Evolutionary conservation across 2,113 vertebrate species (phyloP).

Genomic region (Suncus etruscus): DNA sequence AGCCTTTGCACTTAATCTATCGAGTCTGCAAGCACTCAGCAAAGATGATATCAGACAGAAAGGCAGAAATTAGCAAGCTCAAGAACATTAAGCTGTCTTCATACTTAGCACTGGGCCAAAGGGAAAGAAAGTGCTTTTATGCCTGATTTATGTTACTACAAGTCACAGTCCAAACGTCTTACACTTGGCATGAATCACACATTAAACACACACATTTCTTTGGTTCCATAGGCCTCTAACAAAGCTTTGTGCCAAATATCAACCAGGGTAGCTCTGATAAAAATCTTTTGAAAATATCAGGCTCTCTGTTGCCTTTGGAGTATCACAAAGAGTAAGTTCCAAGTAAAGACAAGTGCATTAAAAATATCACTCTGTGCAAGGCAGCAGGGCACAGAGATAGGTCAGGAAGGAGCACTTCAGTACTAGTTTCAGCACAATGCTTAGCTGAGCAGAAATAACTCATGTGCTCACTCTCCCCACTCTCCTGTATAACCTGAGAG

Average conservation of each 20-base stretch:
- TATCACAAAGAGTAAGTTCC: not conserved
- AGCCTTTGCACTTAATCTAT: not conserved
- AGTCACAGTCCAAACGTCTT: constrained; percentile 3
- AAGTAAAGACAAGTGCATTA: not conserved
- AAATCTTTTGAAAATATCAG: constrained; percentile 43
- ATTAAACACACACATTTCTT: constrained; percentile 2
- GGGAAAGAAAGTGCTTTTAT: not conserved
- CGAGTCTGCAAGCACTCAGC: not conserved
- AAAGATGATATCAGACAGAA: constrained; percentile 20
- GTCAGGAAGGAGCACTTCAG: not conserved
- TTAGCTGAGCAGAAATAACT: not conserved
- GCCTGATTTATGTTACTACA: not conserved
- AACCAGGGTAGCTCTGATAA: constrained; percentile 31
- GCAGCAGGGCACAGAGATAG: not conserved
- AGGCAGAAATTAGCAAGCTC: not conserved
- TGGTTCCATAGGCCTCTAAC: not conserved
- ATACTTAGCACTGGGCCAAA: not conserved
- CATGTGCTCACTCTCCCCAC: not conserved
- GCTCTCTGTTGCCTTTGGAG: constrained; percentile 23
- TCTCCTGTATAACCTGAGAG: fast-evolving
- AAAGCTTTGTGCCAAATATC: not conserved
- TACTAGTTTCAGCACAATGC: not conserved
- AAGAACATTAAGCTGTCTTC: constrained; percentile 26
- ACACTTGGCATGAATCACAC: not conserved
- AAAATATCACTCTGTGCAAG: fast-evolving